phyloP scores from a whole-genome alignment of 2,113 vertebrate species.

The Panthera tigris region DNA sequence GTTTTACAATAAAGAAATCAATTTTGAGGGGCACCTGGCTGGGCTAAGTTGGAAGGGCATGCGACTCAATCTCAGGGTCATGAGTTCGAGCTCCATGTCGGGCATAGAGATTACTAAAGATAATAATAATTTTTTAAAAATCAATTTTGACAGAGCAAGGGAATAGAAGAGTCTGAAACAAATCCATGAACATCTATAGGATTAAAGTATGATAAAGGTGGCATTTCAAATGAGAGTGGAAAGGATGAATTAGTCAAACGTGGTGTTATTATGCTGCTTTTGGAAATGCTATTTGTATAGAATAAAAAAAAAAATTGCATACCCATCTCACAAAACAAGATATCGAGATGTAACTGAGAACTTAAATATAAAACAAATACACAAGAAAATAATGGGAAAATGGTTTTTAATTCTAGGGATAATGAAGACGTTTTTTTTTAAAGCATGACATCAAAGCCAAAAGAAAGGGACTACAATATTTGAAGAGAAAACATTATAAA shows the following conservation, averaged over 20 bases:
- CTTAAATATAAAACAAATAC: constrained; percentile 32
- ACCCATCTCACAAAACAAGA: neutral
- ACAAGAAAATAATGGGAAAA: neutral
- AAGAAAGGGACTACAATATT: neutral
- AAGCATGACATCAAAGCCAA: neutral
- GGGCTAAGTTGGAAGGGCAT: neutral
- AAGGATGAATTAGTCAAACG: neutral
- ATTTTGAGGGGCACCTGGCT: neutral
- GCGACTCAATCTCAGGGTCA: neutral
- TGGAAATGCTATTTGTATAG: neutral
- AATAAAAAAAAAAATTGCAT: neutral
- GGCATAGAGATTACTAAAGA: neutral
- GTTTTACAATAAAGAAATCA: neutral
- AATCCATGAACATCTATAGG: neutral
- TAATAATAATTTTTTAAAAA: neutral
- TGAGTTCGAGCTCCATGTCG: neutral
- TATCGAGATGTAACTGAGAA: neutral
- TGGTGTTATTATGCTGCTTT: neutral
- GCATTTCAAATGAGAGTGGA: neutral
- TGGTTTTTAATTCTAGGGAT: neutral
- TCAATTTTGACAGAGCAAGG: neutral
- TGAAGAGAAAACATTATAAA: constrained; percentile 2
- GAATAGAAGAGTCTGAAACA: neutral
- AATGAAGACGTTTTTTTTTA: neutral
- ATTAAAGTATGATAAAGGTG: neutral